phyloP scores from a whole-genome alignment of 2,797 vertebrate genomes.

The Cephalopachus bancanus region DNA sequence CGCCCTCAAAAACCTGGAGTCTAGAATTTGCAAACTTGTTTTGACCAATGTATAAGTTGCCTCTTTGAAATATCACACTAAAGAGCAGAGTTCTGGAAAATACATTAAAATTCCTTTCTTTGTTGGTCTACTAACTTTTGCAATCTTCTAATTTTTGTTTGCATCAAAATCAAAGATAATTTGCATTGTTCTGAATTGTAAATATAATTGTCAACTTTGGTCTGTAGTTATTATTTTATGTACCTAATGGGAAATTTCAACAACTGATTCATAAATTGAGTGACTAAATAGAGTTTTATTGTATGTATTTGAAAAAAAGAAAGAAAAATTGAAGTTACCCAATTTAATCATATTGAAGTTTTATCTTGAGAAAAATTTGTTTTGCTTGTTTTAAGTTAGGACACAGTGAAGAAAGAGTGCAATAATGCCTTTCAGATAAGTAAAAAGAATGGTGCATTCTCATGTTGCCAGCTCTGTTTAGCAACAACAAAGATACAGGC shows the following conservation, averaged over 20 bases:
- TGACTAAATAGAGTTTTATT: neutral
- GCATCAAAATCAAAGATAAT: neutral
- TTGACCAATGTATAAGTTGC: neutral
- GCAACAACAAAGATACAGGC: constrained; percentile 21
- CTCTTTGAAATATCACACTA: neutral
- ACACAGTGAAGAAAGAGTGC: constrained; percentile 57
- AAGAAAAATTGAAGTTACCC: neutral
- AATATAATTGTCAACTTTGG: neutral
- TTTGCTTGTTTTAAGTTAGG: constrained; percentile 56
- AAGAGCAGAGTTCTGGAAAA: neutral
- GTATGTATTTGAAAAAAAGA: neutral
- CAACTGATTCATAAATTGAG: neutral
- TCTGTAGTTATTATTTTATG: neutral
- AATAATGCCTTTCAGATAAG: constrained; percentile 39
- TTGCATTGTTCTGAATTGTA: neutral
- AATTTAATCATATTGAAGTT: constrained; percentile 6
- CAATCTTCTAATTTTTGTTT: neutral
- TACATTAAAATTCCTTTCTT: neutral
- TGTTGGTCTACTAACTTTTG: neutral
- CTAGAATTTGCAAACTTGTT: constrained; percentile 7
- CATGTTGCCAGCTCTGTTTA: constrained; percentile 60
- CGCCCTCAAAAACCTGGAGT: neutral
- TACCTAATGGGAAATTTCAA: constrained; percentile 7
- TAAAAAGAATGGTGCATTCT: neutral
- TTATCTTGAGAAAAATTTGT: constrained; percentile 60